These are phyloP conservation scores for Epinotia demarniana DNA, from an alignment of 2,888 invertebrate genomes.

Conservation along the genomic window DNA sequence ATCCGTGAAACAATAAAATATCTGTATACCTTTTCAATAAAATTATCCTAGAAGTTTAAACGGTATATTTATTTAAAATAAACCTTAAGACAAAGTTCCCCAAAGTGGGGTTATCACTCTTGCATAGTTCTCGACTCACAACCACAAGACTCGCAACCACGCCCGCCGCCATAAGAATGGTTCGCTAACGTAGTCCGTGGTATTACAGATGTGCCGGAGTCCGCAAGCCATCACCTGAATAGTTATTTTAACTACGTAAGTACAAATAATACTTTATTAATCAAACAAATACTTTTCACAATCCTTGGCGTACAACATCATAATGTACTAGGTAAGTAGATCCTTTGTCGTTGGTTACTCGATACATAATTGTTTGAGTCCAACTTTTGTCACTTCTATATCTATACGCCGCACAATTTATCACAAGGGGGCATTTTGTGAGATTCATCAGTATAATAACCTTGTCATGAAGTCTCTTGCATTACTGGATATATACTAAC, in stretches of 20 bases:
- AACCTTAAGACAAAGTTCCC: not conserved
- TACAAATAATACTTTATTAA: conserved; percentile 11
- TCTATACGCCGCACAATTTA: too few species aligned
- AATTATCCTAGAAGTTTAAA: too few species aligned
- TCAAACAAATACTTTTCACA: not conserved
- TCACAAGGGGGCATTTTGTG: too few species aligned
- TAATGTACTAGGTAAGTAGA: too few species aligned
- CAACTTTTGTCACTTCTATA: too few species aligned
- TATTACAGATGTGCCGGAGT: conserved; percentile 38
- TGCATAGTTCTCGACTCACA: too few species aligned
- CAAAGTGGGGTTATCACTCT: not conserved
- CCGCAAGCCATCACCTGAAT: conserved; percentile 42
- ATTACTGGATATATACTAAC: too few species aligned
- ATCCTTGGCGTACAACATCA: too few species aligned
- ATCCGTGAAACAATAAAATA: not conserved
- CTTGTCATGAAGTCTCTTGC: too few species aligned
- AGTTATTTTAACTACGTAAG: conserved; percentile 38
- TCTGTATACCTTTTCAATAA: not conserved
- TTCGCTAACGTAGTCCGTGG: conserved; percentile 40
- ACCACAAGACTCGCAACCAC: conserved; percentile 28
- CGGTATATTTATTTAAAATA: too few species aligned
- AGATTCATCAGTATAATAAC: too few species aligned
- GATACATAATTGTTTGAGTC: not conserved
- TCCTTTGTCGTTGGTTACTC: not conserved
- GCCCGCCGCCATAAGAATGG: conserved; percentile 1